A percentile compares a stretch with the other conserved stretches of the same genome.
Conservation (phyloP, 2,888 invertebrate species). For the Leucophenga maculata region DNA sequence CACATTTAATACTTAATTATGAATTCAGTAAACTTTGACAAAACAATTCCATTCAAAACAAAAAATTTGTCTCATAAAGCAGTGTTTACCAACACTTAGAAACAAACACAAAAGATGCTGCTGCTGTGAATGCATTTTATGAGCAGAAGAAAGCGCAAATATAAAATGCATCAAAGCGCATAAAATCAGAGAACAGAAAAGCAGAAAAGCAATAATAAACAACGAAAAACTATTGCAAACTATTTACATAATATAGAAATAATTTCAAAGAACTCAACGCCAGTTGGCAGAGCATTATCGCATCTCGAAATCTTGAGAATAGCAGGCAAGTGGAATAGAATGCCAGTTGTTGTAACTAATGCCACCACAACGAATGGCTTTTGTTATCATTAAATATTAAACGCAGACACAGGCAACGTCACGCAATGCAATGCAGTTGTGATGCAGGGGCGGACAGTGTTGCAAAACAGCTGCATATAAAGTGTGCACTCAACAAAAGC, state of each 20-base stretch:
- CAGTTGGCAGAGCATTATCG: not conserved
- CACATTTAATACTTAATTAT: too few relatives aligned
- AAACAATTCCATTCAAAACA: too few relatives aligned
- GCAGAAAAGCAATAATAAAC: not conserved
- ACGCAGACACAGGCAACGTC: not conserved
- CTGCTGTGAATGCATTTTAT: too few relatives aligned
- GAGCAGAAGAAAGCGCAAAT: not conserved
- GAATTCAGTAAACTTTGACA: too few relatives aligned
- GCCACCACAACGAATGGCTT: conserved; percentile 7
- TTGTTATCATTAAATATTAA: conserved; percentile 26
- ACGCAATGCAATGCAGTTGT: not conserved
- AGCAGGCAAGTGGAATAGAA: not conserved
- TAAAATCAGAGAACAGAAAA: not conserved
- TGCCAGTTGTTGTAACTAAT: conserved; percentile 6
- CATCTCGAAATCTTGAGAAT: not conserved
- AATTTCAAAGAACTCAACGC: conserved; percentile 12
- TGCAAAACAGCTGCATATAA: conserved; percentile 7
- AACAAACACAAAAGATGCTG: too few relatives aligned
- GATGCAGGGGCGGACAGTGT: not conserved
- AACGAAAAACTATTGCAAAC: too few relatives aligned
- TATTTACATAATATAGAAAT: not conserved
- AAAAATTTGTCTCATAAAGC: too few relatives aligned
- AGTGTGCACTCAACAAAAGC: conserved; percentile 9
- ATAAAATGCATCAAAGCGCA: not conserved
- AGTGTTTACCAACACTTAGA: too few relatives aligned